Evolutionary conservation across 2,888 invertebrate species (phyloP).

Genomic region (Spatulosminthurus flaviceps): DNA sequence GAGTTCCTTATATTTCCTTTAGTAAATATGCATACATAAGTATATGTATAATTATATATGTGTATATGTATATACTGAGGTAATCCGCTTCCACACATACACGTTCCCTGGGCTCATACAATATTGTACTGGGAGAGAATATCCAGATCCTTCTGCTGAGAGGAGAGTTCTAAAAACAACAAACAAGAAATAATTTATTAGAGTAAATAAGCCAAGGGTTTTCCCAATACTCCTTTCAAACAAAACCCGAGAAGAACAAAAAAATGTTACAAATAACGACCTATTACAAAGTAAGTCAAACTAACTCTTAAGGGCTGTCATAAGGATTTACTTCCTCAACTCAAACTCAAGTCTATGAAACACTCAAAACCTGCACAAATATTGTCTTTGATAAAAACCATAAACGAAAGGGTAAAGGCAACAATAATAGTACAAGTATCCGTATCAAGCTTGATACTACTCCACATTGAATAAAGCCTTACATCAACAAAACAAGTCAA

Average conservation of each 20-base stretch:
- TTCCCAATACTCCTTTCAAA: neutral
- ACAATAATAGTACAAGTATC: no score
- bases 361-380: conserved; percentile 8
- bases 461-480: no score
- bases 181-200: neutral
- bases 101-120: conserved; percentile 22
- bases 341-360: neutral
- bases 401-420: neutral
- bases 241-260: neutral
- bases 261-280: neutral
- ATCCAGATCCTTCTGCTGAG: conserved; percentile 7
- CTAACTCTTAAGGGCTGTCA: neutral
- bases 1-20: no score
- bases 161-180: neutral
- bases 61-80: neutral
- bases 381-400: neutral
- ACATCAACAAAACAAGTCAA: neutral
- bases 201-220: neutral
- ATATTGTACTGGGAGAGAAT: conserved; percentile 39
- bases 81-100: neutral
- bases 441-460: no score
- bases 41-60: neutral
- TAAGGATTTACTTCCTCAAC: neutral
- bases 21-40: neutral
- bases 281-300: no score